Conservation (phyloP, 2,113 vertebrate species). For the Gallinago media region DNA sequence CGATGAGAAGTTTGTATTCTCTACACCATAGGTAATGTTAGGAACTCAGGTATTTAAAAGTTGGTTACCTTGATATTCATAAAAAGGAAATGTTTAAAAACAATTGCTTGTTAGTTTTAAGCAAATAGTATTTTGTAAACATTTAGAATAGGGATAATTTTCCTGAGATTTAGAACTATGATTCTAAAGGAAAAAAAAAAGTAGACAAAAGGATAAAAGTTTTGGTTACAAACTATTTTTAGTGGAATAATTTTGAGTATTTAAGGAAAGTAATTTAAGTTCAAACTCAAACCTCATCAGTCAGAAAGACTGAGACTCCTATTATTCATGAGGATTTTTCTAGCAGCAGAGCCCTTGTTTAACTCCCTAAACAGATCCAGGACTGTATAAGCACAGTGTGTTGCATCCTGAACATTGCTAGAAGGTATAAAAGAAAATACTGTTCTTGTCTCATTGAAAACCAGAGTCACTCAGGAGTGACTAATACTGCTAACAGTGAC, state of each 20-base stretch:
- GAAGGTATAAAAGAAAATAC: not conserved
- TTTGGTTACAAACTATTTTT: not conserved
- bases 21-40: not conserved
- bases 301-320: not conserved
- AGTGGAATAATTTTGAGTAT: not conserved
- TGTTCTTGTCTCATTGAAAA: not conserved
- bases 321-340: not conserved
- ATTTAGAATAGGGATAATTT: not conserved
- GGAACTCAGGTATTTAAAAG: not conserved
- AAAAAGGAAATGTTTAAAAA: not conserved
- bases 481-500: not conserved
- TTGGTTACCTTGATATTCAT: not conserved
- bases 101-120: not conserved
- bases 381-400: too few species aligned
- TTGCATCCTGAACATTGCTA: not conserved
- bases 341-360: not conserved
- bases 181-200: not conserved
- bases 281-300: not conserved
- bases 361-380: not conserved
- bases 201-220: not conserved
- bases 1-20: not conserved
- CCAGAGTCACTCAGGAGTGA: not conserved
- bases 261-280: conserved; percentile 22
- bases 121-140: not conserved
- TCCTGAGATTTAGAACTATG: not conserved